phyloP scores from a whole-genome alignment of 64 coral and sea anemone species.

The Stichodactyla helianthus region DNA sequence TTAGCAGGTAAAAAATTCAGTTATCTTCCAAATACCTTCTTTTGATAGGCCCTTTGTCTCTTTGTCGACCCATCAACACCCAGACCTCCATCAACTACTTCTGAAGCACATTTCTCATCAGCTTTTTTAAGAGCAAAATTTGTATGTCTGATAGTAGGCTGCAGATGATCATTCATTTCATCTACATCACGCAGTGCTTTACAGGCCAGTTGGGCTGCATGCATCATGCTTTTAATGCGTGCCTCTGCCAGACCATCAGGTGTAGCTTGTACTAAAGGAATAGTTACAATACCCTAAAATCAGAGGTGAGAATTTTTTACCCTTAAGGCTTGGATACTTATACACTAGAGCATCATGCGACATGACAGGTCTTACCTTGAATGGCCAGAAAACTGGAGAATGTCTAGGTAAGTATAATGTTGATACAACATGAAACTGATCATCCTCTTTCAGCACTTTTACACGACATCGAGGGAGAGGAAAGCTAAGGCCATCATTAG shows the following conservation, averaged over 20 bases:
- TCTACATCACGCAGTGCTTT: slow-evolving; percentile 15
- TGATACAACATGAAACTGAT: slow-evolving; percentile 7
- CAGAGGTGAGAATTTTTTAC: too few relatives aligned
- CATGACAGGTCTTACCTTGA: slow-evolving; percentile 7
- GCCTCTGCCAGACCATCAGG: background rate
- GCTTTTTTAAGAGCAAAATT: background rate
- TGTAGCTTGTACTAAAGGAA: background rate
- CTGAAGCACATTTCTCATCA: slow-evolving; percentile 20
- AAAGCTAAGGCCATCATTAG: slow-evolving; percentile 21
- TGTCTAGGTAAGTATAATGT: slow-evolving; percentile 34
- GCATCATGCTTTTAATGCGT: background rate
- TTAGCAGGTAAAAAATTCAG: too few relatives aligned
- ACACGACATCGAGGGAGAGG: slow-evolving; percentile 10
- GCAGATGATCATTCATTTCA: slow-evolving; percentile 29
- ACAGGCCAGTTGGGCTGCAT: slow-evolving; percentile 34
- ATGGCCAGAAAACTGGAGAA: slow-evolving; percentile 47
- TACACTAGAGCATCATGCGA: background rate
- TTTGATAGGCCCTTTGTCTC: slow-evolving; percentile 45
- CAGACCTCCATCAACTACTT: slow-evolving; percentile 36
- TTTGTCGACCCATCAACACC: slow-evolving; percentile 34
- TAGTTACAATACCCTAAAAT: slow-evolving; percentile 6
- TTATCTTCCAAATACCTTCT: slow-evolving; percentile 23
- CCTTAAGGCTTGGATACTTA: background rate
- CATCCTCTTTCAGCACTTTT: background rate
- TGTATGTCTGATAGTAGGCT: background rate